phyloP scores from a whole-genome alignment of 1,140 invertebrate genomes.

The Popillia japonica region DNA sequence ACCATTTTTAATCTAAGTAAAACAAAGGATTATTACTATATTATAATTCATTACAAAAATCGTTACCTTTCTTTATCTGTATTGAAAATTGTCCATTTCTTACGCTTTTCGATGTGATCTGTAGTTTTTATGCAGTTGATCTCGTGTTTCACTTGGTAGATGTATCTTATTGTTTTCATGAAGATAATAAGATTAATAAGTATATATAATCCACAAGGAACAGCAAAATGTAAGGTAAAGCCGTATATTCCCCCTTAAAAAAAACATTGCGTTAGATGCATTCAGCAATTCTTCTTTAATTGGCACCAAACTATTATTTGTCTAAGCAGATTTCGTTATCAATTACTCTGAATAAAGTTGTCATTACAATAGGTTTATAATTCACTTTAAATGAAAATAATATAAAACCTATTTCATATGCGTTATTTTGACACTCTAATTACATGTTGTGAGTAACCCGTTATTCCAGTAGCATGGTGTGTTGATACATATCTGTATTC shows the following conservation, averaged over 20 bases:
- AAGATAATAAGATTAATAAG: conserved; percentile 23
- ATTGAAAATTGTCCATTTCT: conserved; percentile 25
- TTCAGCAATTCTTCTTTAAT: too few relatives aligned
- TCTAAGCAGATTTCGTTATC: too few relatives aligned
- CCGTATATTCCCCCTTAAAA: conserved; percentile 18
- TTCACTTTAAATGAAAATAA: too few relatives aligned
- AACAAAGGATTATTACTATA: not conserved
- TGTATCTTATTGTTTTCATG: conserved; percentile 29
- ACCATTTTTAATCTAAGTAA: conserved; percentile 18
- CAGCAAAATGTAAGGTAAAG: conserved; percentile 8
- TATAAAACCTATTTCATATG: too few relatives aligned
- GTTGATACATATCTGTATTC: too few relatives aligned
- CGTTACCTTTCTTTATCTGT: conserved; percentile 26
- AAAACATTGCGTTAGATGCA: not conserved
- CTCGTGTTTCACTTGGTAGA: conserved; percentile 20
- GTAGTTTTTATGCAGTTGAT: not conserved
- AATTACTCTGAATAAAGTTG: too few relatives aligned
- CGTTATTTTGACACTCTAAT: too few relatives aligned
- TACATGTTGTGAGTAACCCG: too few relatives aligned
- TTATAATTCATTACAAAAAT: not conserved
- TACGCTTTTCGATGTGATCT: conserved; percentile 5
- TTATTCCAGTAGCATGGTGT: too few relatives aligned
- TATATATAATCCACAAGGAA: not conserved
- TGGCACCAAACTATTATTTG: too few relatives aligned
- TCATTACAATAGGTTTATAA: too few relatives aligned